Conservation (phyloP, 2,113 vertebrate genomes). For the Perognathus longimembris region DNA sequence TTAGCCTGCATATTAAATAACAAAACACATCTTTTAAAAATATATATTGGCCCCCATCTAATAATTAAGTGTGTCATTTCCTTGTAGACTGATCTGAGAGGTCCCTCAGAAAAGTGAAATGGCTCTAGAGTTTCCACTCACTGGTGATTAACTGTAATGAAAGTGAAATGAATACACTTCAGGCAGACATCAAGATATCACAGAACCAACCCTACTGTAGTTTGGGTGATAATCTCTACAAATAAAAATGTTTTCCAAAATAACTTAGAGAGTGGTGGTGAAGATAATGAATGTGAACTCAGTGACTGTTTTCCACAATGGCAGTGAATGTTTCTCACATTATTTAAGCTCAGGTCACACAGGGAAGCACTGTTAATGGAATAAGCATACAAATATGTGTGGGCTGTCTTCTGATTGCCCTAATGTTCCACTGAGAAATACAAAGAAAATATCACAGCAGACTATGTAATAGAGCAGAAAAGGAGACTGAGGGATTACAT, state of each 20-base stretch:
- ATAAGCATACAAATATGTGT: neutral
- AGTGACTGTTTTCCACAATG: neutral
- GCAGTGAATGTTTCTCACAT: neutral
- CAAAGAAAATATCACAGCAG: neutral
- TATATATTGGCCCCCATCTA: neutral
- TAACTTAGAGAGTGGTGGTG: neutral
- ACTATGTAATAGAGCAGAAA: neutral
- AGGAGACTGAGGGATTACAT: neutral
- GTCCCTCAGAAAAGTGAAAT: neutral
- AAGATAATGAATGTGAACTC: neutral
- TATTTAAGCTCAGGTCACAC: neutral
- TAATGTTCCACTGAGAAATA: neutral
- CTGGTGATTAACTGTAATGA: neutral
- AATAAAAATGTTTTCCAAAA: slow-evolving; percentile 35
- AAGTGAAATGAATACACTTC: neutral
- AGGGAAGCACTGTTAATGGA: neutral
- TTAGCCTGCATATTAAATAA: too few species aligned
- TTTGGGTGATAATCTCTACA: neutral
- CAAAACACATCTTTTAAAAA: too few species aligned
- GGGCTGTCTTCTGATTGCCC: neutral
- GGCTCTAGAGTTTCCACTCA: neutral
- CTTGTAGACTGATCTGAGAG: neutral
- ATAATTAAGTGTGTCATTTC: neutral
- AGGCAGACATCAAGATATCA: neutral
- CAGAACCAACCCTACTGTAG: neutral